Conservation (phyloP, 2,888 invertebrate genomes). For the Pristionchus exspectatus region DNA sequence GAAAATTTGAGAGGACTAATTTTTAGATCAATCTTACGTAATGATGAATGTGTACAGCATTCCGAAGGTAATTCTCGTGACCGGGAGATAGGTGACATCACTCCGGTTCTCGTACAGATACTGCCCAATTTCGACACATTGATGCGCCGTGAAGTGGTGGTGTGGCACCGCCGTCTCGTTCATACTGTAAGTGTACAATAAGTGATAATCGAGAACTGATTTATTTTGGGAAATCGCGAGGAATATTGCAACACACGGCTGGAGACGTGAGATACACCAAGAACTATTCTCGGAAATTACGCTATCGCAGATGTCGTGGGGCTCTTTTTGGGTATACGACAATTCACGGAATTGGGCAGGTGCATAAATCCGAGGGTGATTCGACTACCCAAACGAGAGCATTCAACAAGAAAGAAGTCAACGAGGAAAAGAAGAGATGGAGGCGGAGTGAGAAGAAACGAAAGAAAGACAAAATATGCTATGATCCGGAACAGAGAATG, state of each 20-base stretch:
- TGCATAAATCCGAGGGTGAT: neutral
- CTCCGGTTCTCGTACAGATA: constrained; percentile 70
- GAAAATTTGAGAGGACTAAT: no score
- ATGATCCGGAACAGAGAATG: constrained; percentile 11
- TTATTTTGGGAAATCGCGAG: neutral
- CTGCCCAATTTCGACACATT: constrained; percentile 11
- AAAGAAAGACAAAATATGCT: neutral
- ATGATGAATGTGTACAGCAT: constrained; percentile 73
- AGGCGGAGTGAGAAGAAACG: neutral
- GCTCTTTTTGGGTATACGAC: neutral
- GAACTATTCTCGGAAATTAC: neutral
- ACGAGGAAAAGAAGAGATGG: neutral
- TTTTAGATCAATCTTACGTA: constrained; percentile 65
- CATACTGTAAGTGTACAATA: neutral
- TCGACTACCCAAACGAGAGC: neutral
- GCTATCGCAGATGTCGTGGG: neutral
- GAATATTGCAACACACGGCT: neutral
- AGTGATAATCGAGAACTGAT: neutral
- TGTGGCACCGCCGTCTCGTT: neutral
- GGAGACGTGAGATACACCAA: neutral
- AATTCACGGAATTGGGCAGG: constrained; percentile 23
- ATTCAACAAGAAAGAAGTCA: neutral
- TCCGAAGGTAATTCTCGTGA: constrained; percentile 70
- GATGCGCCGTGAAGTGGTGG: neutral
- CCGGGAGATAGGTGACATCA: constrained; percentile 74